Conservation (phyloP, 2,113 vertebrate species). For the Rattus rattus region DNA sequence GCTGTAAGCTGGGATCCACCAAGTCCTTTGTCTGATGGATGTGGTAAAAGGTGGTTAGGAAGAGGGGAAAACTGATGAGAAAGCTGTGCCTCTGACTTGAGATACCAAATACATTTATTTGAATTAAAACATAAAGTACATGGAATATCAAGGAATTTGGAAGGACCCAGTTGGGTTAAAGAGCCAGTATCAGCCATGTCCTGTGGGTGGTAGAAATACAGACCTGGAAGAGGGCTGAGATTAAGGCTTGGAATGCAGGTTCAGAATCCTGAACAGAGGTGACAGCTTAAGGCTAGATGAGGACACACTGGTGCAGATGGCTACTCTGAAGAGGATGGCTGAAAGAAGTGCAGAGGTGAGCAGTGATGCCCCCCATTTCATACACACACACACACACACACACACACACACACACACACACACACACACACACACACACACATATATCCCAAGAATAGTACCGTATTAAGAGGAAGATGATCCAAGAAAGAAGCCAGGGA, state of each 20-base stretch:
- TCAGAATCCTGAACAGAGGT: neutral
- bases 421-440: no score
- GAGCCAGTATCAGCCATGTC: neutral
- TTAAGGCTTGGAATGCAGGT: neutral
- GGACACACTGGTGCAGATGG: neutral
- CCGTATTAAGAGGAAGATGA: neutral
- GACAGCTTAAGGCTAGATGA: neutral
- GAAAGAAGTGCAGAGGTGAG: neutral
- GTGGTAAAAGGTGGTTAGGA: neutral
- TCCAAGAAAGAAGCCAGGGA: neutral
- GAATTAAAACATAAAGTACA: constrained; percentile 5
- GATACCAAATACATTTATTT: constrained; percentile 2
- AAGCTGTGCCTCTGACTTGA: neutral
- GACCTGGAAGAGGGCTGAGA: neutral
- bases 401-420: no score
- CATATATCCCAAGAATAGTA: constrained; percentile 7
- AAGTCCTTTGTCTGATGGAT: neutral
- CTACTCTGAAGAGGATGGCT: neutral
- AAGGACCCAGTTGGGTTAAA: neutral
- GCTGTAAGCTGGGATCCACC: neutral
- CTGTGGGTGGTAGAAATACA: neutral
- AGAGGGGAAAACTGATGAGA: constrained; percentile 16
- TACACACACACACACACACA: no score
- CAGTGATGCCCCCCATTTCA: neutral
- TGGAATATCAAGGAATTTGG: neutral